These are phyloP conservation scores for Champsocephalus esox DNA, from an alignment of 2,797 vertebrate genomes.

Conservation along the genomic window DNA sequence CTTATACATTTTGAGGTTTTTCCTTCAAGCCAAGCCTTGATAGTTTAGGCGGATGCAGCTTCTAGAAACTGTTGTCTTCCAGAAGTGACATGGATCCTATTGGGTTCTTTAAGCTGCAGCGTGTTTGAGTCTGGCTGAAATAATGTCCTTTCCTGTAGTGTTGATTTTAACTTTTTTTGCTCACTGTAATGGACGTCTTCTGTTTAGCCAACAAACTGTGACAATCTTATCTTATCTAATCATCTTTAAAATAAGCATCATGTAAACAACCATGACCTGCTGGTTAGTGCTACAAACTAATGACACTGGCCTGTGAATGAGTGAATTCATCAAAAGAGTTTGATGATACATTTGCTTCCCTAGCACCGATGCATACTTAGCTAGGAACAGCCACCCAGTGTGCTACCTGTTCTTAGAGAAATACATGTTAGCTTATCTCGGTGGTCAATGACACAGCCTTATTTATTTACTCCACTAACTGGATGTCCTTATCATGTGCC, in stretches of 20 bases:
- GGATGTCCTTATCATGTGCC: slow-evolving; percentile 68
- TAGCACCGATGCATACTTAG: not conserved
- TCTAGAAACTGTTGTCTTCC: not conserved
- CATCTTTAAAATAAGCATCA: slow-evolving; percentile 3
- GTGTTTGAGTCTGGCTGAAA: not conserved
- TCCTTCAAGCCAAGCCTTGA: slow-evolving; percentile 10
- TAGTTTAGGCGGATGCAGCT: slow-evolving; percentile 3
- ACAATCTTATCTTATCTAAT: not conserved
- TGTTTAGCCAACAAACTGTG: not conserved
- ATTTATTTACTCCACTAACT: slow-evolving; percentile 66
- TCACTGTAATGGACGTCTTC: not conserved
- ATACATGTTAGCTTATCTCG: slow-evolving; percentile 58
- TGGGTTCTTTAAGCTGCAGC: not conserved
- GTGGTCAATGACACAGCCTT: slow-evolving; percentile 63
- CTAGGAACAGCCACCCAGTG: slow-evolving; percentile 2
- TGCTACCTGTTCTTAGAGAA: slow-evolving; percentile 26
- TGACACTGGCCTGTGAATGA: not conserved
- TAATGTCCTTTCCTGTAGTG: not conserved
- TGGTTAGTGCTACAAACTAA: not conserved
- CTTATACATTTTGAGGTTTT: slow-evolving; percentile 6
- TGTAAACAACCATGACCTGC: not conserved
- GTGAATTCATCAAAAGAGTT: not conserved
- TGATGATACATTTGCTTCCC: not conserved
- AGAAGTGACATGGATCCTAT: not conserved
- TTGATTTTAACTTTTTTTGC: not conserved